These are phyloP conservation scores for Incurvaria masculella DNA, from an alignment of 2,888 invertebrate species.

Conservation along the genomic window DNA sequence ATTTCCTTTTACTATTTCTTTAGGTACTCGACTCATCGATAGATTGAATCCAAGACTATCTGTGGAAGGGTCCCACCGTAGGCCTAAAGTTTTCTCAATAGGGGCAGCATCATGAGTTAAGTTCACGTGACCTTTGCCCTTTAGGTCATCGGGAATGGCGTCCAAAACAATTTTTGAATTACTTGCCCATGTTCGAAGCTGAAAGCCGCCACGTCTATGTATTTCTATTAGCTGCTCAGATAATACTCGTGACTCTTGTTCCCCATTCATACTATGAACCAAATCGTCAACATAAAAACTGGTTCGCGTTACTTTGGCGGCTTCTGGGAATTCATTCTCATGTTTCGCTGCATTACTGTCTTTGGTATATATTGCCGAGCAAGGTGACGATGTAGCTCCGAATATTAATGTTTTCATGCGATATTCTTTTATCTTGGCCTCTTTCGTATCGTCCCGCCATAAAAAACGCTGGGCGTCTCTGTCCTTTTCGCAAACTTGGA, in stretches of 20 bases:
- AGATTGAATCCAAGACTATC: not conserved
- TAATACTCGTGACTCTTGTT: not conserved
- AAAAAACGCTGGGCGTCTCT: not conserved
- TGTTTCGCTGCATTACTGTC: conserved; percentile 11
- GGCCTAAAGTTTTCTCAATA: not conserved
- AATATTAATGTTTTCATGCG: conserved; percentile 15
- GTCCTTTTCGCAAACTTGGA: not conserved
- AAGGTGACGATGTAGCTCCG: conserved; percentile 14
- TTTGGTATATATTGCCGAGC: conserved; percentile 11
- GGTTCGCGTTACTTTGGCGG: too few species aligned
- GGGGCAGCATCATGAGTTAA: not conserved
- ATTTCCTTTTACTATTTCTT: not conserved
- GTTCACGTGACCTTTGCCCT: not conserved
- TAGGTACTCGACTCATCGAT: conserved; percentile 7
- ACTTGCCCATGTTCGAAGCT: not conserved
- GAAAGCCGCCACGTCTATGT: not conserved
- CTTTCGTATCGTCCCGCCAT: not conserved
- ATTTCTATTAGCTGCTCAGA: not conserved
- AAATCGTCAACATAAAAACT: conserved; percentile 14
- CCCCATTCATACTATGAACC: conserved; percentile 5
- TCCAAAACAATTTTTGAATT: not conserved
- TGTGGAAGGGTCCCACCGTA: not conserved
- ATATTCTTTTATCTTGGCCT: conserved; percentile 3
- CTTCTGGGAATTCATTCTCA: conserved; percentile 3
- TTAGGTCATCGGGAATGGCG: not conserved